phyloP scores from a whole-genome alignment of 1,140 invertebrate species.

The Anoplolepis gracilipes region DNA sequence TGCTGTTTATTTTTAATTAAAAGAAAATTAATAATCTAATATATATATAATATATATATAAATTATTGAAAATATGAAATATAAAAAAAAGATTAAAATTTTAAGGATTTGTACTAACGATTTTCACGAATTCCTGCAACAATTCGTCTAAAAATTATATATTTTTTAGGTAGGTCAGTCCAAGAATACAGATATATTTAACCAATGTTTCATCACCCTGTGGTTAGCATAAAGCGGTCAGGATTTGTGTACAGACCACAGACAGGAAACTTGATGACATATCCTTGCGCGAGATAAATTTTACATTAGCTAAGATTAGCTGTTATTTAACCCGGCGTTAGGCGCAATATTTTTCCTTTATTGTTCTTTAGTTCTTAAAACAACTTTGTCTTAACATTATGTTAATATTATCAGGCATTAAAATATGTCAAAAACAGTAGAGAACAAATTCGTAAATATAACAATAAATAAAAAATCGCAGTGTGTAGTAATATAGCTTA shows the following conservation, averaged over 20 bases:
- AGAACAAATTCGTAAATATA: too few relatives aligned
- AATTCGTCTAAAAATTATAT: neutral
- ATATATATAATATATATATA: neutral
- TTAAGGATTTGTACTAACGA: neutral
- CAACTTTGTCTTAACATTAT: too few relatives aligned
- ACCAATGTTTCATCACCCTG: neutral
- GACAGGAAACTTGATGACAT: constrained; percentile 9
- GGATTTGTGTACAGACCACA: neutral
- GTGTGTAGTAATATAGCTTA: too few relatives aligned
- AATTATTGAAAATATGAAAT: neutral
- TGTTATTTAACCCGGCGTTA: too few relatives aligned
- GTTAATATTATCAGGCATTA: too few relatives aligned
- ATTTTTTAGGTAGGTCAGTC: neutral
- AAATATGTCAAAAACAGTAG: too few relatives aligned
- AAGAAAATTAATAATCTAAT: neutral
- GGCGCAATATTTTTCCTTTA: too few relatives aligned
- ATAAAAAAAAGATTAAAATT: neutral
- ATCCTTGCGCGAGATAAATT: neutral
- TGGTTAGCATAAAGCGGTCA: neutral
- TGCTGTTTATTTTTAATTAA: neutral
- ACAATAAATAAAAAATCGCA: too few relatives aligned
- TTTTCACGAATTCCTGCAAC: too few relatives aligned
- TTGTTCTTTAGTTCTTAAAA: too few relatives aligned
- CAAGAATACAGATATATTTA: constrained; percentile 14
- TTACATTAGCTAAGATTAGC: neutral